Evolutionary conservation across 1,140 invertebrate species (phyloP), one percentile per base, ranked within the genome.

Genomic region (Drosophila elegans): DNA sequence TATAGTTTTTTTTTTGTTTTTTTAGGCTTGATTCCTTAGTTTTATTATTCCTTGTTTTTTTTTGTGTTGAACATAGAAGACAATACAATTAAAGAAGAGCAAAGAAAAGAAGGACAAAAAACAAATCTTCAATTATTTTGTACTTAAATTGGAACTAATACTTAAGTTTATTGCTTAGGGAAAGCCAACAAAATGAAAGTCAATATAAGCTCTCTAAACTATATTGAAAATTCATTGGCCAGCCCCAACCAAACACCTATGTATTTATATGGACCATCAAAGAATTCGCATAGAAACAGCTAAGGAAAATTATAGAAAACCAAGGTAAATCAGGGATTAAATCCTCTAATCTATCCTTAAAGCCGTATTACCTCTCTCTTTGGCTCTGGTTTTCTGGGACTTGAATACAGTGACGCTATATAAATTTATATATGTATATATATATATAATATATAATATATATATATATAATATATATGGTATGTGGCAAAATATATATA

Each of bases 61-160:
- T 74, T 55, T 62, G 61, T 64, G 34, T 66, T 61, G 42, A 57
- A 75, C 41, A 73, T 54, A 48, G 57, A 48, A 75, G 73, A 75
- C 71, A 74, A 66, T 75, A 57, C 73, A 75, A 75, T 72, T 66
- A 72, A 73, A 73, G 55, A 73, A 73, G 68, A 76, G 61, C 62
- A 75, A 74, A 74, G 72, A 63, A 75, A 75, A 76, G 52, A 75
- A 75, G 64, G 51, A 72, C 49, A 71, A 71, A 49, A 68, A 52
- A 76, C 52, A 63, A 77, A 77, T 77, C 48, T 60, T 53, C 29
- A 66, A 67, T 75, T 67, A 75, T 67, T 75, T 75, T 16, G 61
- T 57, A 75, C 72, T 75, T 46, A 10, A 74, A 49, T 64, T 51
- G 46, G 13, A 75, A 66, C 36, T 9, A 75, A 75, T 34, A 64